phyloP scores from a whole-genome alignment of 2,888 invertebrate species.

The Drosophila paracracens region DNA sequence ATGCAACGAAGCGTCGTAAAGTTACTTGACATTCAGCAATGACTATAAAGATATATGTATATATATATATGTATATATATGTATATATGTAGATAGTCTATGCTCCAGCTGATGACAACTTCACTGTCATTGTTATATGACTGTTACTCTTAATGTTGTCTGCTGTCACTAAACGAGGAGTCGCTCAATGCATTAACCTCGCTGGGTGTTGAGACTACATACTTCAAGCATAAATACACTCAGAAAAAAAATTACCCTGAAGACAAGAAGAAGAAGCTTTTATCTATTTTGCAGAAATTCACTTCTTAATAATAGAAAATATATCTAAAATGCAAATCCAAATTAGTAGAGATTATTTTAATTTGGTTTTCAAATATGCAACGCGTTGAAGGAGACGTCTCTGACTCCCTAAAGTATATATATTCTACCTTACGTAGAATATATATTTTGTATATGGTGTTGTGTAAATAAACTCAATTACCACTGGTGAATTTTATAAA shows the following conservation, averaged over 20 bases:
- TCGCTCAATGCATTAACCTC: constrained; percentile 21
- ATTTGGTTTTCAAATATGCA: background rate
- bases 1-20: constrained; percentile 73
- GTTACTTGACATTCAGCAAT: constrained; percentile 22
- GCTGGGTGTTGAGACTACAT: constrained; percentile 40
- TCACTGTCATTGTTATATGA: constrained; percentile 20
- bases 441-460: background rate
- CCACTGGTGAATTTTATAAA: background rate
- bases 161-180: constrained; percentile 10
- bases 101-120: constrained; percentile 35
- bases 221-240: background rate
- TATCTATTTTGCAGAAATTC: too few relatives aligned
- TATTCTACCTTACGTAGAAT: background rate
- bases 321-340: background rate
- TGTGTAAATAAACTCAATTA: background rate
- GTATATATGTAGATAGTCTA: background rate
- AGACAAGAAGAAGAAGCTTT: background rate
- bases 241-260: background rate
- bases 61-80: background rate
- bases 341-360: too few relatives aligned
- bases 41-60: background rate
- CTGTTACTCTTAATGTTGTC: constrained; percentile 5
- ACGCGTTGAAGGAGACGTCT: too few relatives aligned
- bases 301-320: background rate
- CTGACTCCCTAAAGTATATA: too few relatives aligned